Base-by-base conservation (phyloP, 1,140 invertebrate genomes). In the Hylaeus volcanicus region DNA sequence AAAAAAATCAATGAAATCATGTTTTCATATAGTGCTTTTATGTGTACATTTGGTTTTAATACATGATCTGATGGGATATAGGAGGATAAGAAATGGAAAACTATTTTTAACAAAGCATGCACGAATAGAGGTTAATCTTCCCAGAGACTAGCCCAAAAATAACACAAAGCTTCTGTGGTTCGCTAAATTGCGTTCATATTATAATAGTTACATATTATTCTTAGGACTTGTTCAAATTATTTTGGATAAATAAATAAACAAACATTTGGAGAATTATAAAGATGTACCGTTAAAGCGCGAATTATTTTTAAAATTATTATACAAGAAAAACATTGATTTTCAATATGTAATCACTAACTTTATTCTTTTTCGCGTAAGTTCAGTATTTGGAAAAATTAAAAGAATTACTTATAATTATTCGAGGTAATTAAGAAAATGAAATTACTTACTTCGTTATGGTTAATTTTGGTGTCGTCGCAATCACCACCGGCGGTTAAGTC, bases 401-500 rank as follows among this genome's bases (percentile, higher is more conserved):
- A 15, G 5, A 53, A 26, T 51, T 39, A 77, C 53, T 45, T 39
- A 48, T 5, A 51, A 5, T 60, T 63, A 45, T 68, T 3, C 64
- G n/a, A 70, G 48, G 51, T 73, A 56, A 78, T 53, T 48, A 70
- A 71, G 45, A 70, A 82, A 51, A 43, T 45, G 65, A 14, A 53
- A 61, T 68, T 77, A 91, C 94, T 93, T 86, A 94, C 94, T 92
- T 95, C 94, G 80, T 91, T 93, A 88, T 94, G 94, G 91, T 95
- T 95, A 78, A 94, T 84, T 87, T 94, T 94, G 66, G 92, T 89
- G 79, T 94, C 94, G 76, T 94, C 94, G 81, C 92, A 93, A 79
- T 94, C 94, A 56, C 93, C 94, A 58, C 92, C 92, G 51, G 90
- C 88, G 56, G 89, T 90, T 26, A 92, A 85, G 73, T 93, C 93